A percentile compares a stretch with the other conserved stretches of the same genome.
Conservation (phyloP, 2,797 vertebrate species). For the Neoniphon sammara region DNA sequence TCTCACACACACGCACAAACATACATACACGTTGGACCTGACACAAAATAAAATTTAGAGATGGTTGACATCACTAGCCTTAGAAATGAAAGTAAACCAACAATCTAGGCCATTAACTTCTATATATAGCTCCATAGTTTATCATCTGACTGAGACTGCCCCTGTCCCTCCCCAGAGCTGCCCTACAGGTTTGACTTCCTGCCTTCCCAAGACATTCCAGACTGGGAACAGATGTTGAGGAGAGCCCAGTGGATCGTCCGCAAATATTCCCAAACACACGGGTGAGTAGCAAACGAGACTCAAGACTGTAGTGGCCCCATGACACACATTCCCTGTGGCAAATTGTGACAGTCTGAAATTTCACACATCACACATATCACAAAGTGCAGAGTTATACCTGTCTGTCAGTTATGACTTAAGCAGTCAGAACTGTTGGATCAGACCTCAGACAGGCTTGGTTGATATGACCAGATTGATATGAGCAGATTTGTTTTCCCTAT, state of each 20-base stretch:
- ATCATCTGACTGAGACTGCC: conserved; percentile 27
- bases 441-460: too few species aligned
- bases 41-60: conserved; percentile 6
- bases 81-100: conserved; percentile 33
- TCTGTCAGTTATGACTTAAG: too few species aligned
- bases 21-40: neutral
- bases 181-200: conserved; percentile 94
- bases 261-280: conserved; percentile 88
- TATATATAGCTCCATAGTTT: conserved; percentile 5
- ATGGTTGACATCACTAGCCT: conserved; percentile 25
- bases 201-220: conserved; percentile 88
- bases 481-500: too few species aligned
- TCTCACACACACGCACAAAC: conserved; percentile 10
- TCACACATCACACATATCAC: neutral
- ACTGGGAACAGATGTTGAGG: conserved; percentile 90
- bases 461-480: too few species aligned
- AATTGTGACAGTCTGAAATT: neutral
- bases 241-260: conserved; percentile 95
- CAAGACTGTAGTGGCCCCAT: neutral
- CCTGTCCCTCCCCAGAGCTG: conserved; percentile 81
- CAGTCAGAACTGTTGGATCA: too few species aligned
- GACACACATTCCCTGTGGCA: neutral
- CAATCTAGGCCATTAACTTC: conserved; percentile 35
- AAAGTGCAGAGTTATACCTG: too few species aligned
- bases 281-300: conserved; percentile 84